These are phyloP conservation scores for Gavialis gangeticus DNA, from an alignment of 2,113 vertebrate species.

Conservation along the genomic window DNA sequence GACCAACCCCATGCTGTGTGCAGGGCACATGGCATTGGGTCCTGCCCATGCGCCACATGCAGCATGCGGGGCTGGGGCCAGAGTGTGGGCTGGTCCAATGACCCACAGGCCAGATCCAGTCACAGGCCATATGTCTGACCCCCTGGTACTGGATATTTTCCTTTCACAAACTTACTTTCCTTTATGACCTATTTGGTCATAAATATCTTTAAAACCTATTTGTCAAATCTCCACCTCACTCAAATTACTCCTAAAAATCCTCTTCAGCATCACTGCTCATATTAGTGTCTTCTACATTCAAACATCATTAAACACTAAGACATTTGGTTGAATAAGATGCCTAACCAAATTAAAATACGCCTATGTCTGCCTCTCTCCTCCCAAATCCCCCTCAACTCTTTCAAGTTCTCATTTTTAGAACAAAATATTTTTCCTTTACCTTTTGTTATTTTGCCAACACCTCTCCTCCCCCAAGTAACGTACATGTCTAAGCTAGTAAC, in stretches of 20 bases:
- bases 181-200: neutral
- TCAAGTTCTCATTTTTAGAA: neutral
- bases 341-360: neutral
- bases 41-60: too few relatives aligned
- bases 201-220: neutral
- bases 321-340: neutral
- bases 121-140: too few relatives aligned
- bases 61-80: too few relatives aligned
- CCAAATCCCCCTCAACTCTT: neutral
- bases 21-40: too few relatives aligned
- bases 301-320: neutral
- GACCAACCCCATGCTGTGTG: too few relatives aligned
- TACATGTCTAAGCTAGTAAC: neutral
- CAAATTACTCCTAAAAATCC: neutral
- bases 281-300: neutral
- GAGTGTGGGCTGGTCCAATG: too few relatives aligned
- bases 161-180: neutral
- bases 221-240: neutral
- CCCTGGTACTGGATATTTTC: neutral
- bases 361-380: neutral
- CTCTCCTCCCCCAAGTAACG: neutral
- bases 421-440: neutral
- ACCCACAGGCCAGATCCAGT: too few relatives aligned
- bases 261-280: neutral
- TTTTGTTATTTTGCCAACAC: neutral